Evolutionary conservation across 2,888 invertebrate species (phyloP).

Genomic region (Cyaniris semiargus): DNA sequence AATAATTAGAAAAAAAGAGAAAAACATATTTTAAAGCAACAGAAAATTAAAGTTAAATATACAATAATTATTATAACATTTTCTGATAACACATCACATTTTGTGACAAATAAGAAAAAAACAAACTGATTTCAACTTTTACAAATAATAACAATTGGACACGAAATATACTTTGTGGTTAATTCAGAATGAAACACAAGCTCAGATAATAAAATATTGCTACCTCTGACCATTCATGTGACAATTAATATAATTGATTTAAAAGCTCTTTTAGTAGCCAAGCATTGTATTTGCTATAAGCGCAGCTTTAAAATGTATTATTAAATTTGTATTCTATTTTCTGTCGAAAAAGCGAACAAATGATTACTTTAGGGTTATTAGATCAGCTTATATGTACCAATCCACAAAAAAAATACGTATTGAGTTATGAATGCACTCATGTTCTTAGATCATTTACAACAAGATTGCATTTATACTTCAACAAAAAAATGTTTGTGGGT

Average conservation of each 20-base stretch:
- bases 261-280: not conserved
- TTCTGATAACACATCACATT: not conserved
- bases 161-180: not conserved
- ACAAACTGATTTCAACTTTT: not conserved
- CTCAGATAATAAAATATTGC: slow-evolving; percentile 16
- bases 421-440: too few species aligned
- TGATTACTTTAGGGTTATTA: too few species aligned
- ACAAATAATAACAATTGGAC: not conserved
- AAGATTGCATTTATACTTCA: too few species aligned
- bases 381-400: too few species aligned
- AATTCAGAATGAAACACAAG: slow-evolving; percentile 23
- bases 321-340: too few species aligned
- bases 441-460: too few species aligned
- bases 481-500: too few species aligned
- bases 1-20: not conserved
- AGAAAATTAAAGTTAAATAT: too few species aligned
- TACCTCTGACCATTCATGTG: slow-evolving; percentile 19
- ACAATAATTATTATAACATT: too few species aligned
- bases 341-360: too few species aligned
- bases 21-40: not conserved
- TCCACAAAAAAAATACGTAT: too few species aligned
- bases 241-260: not conserved
- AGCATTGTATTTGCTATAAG: not conserved
- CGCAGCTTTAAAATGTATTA: too few species aligned
- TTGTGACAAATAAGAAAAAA: not conserved